Percentiles rank a stretch among this genome's conserved stretches.
These are phyloP conservation scores for Celastrina argiolus DNA, from an alignment of 2,888 invertebrate genomes.

Conservation along the genomic window DNA sequence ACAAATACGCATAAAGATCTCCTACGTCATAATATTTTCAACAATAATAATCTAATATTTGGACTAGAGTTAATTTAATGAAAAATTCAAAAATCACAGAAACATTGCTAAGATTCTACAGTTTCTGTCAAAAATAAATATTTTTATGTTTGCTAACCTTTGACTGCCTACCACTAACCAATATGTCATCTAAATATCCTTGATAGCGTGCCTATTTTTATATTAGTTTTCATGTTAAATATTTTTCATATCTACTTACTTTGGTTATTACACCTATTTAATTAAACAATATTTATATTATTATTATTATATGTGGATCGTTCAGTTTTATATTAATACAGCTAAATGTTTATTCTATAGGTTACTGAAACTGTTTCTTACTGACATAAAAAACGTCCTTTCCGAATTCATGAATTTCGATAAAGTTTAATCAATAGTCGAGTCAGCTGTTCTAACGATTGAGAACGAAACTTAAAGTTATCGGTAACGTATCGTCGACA, in stretches of 20 bases:
- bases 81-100: neutral
- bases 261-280: too few relatives aligned
- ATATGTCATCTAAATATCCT: neutral
- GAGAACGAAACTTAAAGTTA: neutral
- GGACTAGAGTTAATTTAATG: neutral
- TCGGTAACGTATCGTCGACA: neutral
- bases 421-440: slow-evolving; percentile 15
- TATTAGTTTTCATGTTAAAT: neutral
- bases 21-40: slow-evolving; percentile 47
- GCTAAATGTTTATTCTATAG: neutral
- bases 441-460: neutral
- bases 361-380: neutral
- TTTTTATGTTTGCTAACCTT: neutral
- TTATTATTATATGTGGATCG: too few relatives aligned
- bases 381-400: neutral
- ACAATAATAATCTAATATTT: slow-evolving; percentile 43
- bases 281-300: too few relatives aligned
- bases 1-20: slow-evolving; percentile 55
- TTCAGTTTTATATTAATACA: too few relatives aligned
- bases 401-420: neutral
- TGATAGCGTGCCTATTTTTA: neutral
- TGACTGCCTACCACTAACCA: neutral
- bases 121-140: neutral
- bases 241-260: too few relatives aligned
- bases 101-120: neutral